A percentile compares a stretch with the other conserved stretches of the same genome.
Conservation (phyloP, 1,140 invertebrate species). For the Drosophila obscura region DNA sequence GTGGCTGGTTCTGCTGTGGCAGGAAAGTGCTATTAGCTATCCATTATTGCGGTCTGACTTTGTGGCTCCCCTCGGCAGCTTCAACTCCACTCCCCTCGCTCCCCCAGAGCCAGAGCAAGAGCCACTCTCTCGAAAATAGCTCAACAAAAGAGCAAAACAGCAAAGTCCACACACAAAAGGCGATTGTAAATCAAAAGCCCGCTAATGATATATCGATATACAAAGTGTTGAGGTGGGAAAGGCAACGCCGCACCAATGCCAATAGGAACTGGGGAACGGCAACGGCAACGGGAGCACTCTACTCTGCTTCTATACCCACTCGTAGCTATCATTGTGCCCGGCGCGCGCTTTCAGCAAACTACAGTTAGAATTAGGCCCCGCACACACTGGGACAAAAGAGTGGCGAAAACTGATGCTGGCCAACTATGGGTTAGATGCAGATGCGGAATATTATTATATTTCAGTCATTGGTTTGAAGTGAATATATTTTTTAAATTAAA, state of each 20-base stretch:
- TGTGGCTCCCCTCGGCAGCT: background rate
- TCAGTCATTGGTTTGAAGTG: too few relatives aligned
- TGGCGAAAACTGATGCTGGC: constrained; percentile 11
- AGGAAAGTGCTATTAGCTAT: constrained; percentile 68
- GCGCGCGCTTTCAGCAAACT: constrained; percentile 39
- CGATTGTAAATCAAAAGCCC: constrained; percentile 76
- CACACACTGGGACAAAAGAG: constrained; percentile 42
- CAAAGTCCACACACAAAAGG: constrained; percentile 59
- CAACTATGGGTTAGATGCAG: background rate
- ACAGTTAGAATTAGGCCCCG: constrained; percentile 59
- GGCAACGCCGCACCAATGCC: constrained; percentile 24
- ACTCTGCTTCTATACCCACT: background rate
- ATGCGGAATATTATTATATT: too few relatives aligned
- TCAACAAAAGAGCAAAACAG: constrained; percentile 57
- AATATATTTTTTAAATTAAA: too few relatives aligned
- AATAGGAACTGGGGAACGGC: constrained; percentile 16
- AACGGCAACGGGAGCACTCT: constrained; percentile 54
- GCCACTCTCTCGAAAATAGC: constrained; percentile 47
- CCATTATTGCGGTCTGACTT: constrained; percentile 44
- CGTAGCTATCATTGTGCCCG: constrained; percentile 44
- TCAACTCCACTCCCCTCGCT: background rate
- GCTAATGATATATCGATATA: constrained; percentile 80
- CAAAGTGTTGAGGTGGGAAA: constrained; percentile 47
- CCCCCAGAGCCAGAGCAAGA: constrained; percentile 6
- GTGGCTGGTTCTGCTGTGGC: constrained; percentile 20